Percentiles rank a stretch among this genome's conserved stretches.
phyloP scores from a whole-genome alignment of 2,888 invertebrate genomes.

The Rapana venosa region DNA sequence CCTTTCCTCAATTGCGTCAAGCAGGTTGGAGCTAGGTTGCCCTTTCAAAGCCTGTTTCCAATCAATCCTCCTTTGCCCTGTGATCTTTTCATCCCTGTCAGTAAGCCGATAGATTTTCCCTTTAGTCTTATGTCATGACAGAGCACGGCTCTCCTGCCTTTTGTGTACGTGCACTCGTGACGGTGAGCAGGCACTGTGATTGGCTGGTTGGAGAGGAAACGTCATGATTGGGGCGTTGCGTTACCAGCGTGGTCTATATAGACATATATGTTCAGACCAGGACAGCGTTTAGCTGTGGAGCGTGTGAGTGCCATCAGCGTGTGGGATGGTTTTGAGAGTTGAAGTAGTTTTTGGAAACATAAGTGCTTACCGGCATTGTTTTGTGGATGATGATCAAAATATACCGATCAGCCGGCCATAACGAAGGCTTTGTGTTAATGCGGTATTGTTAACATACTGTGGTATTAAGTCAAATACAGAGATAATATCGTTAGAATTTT shows the following conservation, averaged over 20 bases:
- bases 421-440: too few relatives aligned
- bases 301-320: too few relatives aligned
- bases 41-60: background rate
- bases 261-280: background rate
- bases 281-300: background rate
- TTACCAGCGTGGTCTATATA: background rate
- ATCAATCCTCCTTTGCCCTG: slow-evolving; percentile 1
- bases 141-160: background rate
- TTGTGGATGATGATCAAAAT: too few relatives aligned
- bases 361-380: too few relatives aligned
- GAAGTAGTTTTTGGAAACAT: too few relatives aligned
- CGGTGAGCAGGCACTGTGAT: background rate
- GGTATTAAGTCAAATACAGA: too few relatives aligned
- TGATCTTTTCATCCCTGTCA: slow-evolving; percentile 8
- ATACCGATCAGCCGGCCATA: too few relatives aligned
- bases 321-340: too few relatives aligned
- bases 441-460: too few relatives aligned
- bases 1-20: background rate
- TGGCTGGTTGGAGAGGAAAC: background rate
- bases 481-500: too few relatives aligned
- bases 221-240: background rate
- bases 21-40: background rate
- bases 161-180: background rate
- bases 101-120: slow-evolving; percentile 19
- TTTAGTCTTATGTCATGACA: background rate